A percentile compares a stretch with the other conserved stretches of the same genome.
phyloP scores from a whole-genome alignment of 2,888 invertebrate genomes.

The Boloria selene region DNA sequence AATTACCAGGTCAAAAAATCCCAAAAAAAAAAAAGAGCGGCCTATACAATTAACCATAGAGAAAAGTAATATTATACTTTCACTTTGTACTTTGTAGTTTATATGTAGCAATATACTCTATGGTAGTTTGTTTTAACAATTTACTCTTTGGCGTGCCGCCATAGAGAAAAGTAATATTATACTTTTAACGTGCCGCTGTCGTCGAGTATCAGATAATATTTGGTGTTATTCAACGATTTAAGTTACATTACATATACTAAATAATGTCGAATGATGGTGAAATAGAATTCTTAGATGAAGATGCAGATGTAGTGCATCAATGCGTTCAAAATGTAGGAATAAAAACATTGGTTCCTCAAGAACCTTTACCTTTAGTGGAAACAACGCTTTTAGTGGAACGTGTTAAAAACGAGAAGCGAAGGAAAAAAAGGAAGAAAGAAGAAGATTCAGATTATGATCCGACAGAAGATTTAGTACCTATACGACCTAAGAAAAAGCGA shows the following conservation, averaged over 20 bases:
- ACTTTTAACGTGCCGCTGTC: too few species aligned
- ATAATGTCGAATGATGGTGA: slow-evolving; percentile 51
- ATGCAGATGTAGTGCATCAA: slow-evolving; percentile 71
- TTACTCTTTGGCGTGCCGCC: too few species aligned
- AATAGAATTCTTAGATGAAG: slow-evolving; percentile 76
- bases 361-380: slow-evolving; percentile 30
- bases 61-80: too few species aligned
- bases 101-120: too few species aligned
- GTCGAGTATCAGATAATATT: too few species aligned
- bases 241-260: not conserved
- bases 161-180: too few species aligned
- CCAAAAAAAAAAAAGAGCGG: too few species aligned
- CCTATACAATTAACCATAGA: too few species aligned
- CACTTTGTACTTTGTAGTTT: too few species aligned
- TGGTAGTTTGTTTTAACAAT: too few species aligned
- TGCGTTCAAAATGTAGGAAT: slow-evolving; percentile 55
- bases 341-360: slow-evolving; percentile 23
- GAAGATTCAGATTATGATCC: slow-evolving; percentile 72
- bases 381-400: slow-evolving; percentile 54
- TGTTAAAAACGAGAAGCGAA: slow-evolving; percentile 39
- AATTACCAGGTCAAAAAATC: too few species aligned
- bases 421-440: slow-evolving; percentile 45
- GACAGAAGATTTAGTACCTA: slow-evolving; percentile 48
- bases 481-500: slow-evolving; percentile 42
- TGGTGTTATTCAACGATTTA: too few species aligned